Evolutionary conservation across 2,888 invertebrate genomes (phyloP).

Genomic region (Acanthosepion lycidas): DNA sequence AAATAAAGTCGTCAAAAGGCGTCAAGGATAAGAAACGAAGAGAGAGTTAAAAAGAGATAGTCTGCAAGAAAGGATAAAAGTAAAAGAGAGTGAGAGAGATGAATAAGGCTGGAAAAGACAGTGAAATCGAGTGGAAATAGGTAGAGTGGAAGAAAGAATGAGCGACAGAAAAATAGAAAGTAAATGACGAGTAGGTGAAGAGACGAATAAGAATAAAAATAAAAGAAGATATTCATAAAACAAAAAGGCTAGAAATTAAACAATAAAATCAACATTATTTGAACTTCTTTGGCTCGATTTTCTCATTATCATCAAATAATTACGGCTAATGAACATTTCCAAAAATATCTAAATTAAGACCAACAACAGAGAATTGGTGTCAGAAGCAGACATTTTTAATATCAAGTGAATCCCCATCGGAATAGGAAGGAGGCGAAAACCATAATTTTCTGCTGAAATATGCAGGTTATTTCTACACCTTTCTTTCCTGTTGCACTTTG

Average conservation of each 20-base stretch:
- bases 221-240: background rate
- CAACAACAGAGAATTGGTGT: constrained; percentile 33
- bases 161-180: background rate
- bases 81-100: background rate
- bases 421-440: background rate
- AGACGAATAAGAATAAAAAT: background rate
- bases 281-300: background rate
- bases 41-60: too few relatives aligned
- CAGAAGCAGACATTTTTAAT: background rate
- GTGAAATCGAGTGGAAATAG: too few relatives aligned
- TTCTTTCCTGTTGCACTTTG: background rate
- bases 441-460: constrained; percentile 1
- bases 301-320: constrained; percentile 33
- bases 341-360: constrained; percentile 23
- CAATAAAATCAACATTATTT: background rate
- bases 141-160: background rate
- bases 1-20: too few relatives aligned
- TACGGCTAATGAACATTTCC: background rate
- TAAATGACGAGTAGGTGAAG: background rate
- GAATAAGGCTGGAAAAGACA: too few relatives aligned
- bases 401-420: background rate
- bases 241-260: background rate
- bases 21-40: too few relatives aligned
- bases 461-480: constrained; percentile 1
- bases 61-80: too few relatives aligned